Percentiles rank a stretch among this genome's conserved stretches.
Evolutionary conservation across 2,113 vertebrate genomes (phyloP).

Genomic region (Cervus canadensis): DNA sequence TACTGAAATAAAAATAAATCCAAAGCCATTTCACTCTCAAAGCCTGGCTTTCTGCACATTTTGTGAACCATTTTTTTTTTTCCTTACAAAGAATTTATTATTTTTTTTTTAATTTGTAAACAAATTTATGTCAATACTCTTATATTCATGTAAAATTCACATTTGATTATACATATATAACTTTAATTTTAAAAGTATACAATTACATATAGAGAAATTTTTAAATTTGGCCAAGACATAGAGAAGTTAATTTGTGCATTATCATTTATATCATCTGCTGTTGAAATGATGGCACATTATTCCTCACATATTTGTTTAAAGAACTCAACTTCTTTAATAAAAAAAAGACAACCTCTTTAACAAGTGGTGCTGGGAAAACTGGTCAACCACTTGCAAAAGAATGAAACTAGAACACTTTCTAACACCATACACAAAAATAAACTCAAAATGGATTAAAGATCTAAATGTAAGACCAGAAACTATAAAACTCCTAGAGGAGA

Average conservation of each 20-base stretch:
- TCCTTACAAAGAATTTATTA: background rate
- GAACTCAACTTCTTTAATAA: constrained; percentile 27
- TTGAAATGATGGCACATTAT: background rate
- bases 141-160: background rate
- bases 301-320: background rate
- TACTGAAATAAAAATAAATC: background rate
- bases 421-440: no score
- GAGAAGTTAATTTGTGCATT: constrained; percentile 8
- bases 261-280: constrained; percentile 33
- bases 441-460: no score
- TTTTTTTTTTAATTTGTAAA: background rate
- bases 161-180: constrained; percentile 18
- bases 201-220: constrained; percentile 11
- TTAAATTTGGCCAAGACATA: background rate
- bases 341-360: no score
- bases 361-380: no score
- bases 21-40: background rate
- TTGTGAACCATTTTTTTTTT: background rate
- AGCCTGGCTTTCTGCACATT: background rate
- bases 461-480: no score
- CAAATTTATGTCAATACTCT: background rate
- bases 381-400: no score
- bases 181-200: background rate
- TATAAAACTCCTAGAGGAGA: no score
- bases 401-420: no score